phyloP scores from a whole-genome alignment of 2,797 vertebrate genomes.

The Morelia viridis region DNA sequence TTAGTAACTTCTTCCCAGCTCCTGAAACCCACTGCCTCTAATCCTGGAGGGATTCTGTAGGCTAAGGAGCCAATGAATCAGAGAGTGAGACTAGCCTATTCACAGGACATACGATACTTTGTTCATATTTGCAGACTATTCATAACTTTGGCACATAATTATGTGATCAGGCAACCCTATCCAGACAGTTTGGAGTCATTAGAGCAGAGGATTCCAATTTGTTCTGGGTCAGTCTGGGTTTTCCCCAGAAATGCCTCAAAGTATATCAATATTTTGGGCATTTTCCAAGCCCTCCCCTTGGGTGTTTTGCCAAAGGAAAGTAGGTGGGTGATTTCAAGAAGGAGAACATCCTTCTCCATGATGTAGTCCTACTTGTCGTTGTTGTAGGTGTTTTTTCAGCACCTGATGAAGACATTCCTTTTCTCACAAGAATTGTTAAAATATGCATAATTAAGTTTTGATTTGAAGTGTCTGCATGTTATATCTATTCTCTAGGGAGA shows the following conservation, averaged over 20 bases:
- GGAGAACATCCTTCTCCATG: neutral
- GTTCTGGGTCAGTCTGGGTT: neutral
- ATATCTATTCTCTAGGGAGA: no score
- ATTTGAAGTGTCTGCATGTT: neutral
- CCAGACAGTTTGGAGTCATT: neutral
- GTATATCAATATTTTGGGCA: neutral
- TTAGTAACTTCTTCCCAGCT: neutral
- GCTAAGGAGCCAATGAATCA: no score
- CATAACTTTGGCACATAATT: neutral
- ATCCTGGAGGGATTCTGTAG: neutral
- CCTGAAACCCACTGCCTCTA: neutral
- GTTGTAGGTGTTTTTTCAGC: neutral
- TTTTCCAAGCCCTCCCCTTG: neutral
- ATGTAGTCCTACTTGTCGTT: neutral
- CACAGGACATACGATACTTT: neutral
- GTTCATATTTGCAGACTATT: neutral
- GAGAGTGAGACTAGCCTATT: neutral
- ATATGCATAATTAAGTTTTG: neutral
- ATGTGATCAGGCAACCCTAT: neutral
- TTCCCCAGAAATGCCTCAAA: neutral
- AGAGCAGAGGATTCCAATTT: neutral
- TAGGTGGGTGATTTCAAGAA: neutral
- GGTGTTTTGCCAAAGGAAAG: neutral
- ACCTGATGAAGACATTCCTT: neutral
- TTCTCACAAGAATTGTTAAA: neutral